A percentile compares a stretch with the other conserved stretches of the same genome.
Conservation (phyloP, 2,888 invertebrate species). For the Xestobium rufovillosum region DNA sequence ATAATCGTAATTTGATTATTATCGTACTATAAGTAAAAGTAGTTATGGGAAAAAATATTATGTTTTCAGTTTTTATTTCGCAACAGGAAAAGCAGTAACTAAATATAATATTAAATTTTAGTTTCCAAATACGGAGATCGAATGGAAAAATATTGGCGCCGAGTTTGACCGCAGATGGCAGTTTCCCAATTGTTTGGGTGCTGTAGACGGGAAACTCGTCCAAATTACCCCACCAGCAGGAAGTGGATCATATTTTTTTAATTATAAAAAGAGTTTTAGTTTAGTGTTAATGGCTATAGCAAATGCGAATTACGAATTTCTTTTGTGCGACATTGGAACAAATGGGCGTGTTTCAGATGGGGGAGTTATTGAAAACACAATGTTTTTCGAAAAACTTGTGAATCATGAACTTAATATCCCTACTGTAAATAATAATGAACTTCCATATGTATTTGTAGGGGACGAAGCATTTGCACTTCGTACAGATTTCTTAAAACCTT, state of each 20-base stretch:
- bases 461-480: constrained; percentile 24
- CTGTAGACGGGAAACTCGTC: constrained; percentile 1
- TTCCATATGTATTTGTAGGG: constrained; percentile 27
- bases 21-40: no score
- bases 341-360: not conserved
- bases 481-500: constrained; percentile 22
- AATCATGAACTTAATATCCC: constrained; percentile 11
- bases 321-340: constrained; percentile 15
- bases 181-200: not conserved
- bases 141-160: not conserved
- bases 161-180: not conserved
- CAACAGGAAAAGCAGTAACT: no score
- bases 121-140: not conserved
- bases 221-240: not conserved
- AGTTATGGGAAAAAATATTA: no score
- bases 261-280: not conserved
- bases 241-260: not conserved
- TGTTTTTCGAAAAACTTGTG: not conserved
- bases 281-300: not conserved
- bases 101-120: no score
- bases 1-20: no score
- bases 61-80: no score
- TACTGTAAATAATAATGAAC: constrained; percentile 13
- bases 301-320: not conserved
- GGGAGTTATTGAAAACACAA: not conserved